Base-by-base conservation (phyloP, 2,888 invertebrate genomes). In the Pilophorus perplexus region DNA sequence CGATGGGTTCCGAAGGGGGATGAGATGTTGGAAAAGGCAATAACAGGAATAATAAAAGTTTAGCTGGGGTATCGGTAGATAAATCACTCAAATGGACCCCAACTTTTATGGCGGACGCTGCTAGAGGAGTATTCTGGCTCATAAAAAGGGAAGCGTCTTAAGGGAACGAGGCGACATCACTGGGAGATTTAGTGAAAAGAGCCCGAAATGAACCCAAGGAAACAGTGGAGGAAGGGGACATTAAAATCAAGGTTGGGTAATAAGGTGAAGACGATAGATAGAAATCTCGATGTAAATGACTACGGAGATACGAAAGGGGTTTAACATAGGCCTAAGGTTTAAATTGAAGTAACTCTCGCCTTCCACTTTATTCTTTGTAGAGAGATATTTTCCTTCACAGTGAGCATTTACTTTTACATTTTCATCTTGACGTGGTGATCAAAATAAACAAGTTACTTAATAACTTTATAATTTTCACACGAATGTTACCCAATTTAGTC, bases 61-160 rank as follows among this genome's bases (percentile, higher is more conserved):
- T 46, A 46, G 46, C 46, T 22, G 20, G 40, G 23, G 62, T 62
- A 62, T 62, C 62, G 62, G 33, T 28, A 28, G 62, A 62, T 62
- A 62, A 62, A 62, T 62, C 62, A 62, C 62, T 62, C 62, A 46
- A 62, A 62, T 62, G 62, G 62, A 62, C 33, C 62, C 46, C 48
- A 44, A 48, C 62, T 46, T 62, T 62, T 62, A 62, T 62, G 20
- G 62, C 62, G 46, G 22, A 28, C 22, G 55, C n/a, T 16, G 52
- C 18, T 28, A n/a, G n/a, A n/a, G 28, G 27, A 52, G 38, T 38
- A 55, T 55, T n/a, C 55, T 55, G 38, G 37, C 22, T 55, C 55
- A 23, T 55, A 55, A 55, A 55, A 54, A 55, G 37, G 38, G 55
- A 27, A 37, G 27, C 55, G 38, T 55, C 55, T 37, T 55, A 33